Base-by-base conservation (phyloP, 2,888 invertebrate genomes). In the Erebia ligea region DNA sequence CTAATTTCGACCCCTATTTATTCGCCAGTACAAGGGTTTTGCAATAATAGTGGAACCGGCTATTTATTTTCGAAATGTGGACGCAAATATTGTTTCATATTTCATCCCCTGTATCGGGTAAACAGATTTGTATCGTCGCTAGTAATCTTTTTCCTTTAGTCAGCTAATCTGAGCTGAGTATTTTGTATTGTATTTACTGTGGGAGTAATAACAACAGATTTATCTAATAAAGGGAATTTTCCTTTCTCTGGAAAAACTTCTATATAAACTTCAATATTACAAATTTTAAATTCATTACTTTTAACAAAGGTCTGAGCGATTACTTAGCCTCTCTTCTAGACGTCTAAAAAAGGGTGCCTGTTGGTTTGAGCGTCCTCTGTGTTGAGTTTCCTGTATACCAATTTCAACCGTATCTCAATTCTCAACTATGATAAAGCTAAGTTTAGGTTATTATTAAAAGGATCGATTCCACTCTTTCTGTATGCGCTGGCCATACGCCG, bases 31-130 rank as follows among this genome's bases (percentile, higher is more conserved):
- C 88, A 84, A 84, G 80, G 83, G 84, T 87, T 88, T 88, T 86
- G 84, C 87, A 85, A 88, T 86, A 89, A 86, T 84, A 66, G 45
- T 19, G 21, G 65, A 84, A 78, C 79, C 80, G 80, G 72, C 75
- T 83, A 82, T 86, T 85, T 87, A 84, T 80, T 78, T 71, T 77
- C 75, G 79, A 78, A 81, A 80, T 83, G 83, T 80, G 85, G 81
- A 75, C 77, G 80, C 84, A 90, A 91, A 91, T 90, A 90, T 91
- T 92, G 84, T 86, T 91, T 88, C 87, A 87, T 90, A 89, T 90
- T 89, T 87, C 84, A 83, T 76, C 79, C 77, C 80, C 79, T 84
- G 83, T 80, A 73, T 85, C 78, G 78, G 78, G 84, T 84, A 89
- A 91, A 91, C 88, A 89, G 82, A 85, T 87, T 90, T 85, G 83